Conservation (phyloP, 1,140 invertebrate genomes). For the Caerostris darwini region DNA sequence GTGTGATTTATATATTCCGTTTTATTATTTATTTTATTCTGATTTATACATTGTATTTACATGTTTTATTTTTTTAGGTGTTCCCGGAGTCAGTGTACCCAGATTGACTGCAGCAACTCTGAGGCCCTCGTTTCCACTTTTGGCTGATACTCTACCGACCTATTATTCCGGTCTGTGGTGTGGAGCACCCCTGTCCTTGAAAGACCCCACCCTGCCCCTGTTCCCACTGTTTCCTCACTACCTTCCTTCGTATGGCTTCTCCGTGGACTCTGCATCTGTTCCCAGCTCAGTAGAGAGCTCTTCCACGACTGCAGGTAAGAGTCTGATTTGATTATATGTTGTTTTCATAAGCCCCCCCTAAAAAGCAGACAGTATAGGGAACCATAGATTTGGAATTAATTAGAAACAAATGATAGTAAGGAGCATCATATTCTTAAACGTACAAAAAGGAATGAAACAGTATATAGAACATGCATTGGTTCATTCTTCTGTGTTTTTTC, state of each 20-base stretch:
- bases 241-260: conserved; percentile 69
- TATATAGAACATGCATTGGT: no score
- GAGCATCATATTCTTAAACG: no score
- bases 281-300: conserved; percentile 11
- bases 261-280: conserved; percentile 33
- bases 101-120: conserved; percentile 51
- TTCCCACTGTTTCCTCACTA: conserved; percentile 78
- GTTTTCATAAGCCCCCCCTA: no score
- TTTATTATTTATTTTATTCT: no score
- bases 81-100: conserved; percentile 43
- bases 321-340: no score
- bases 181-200: conserved; percentile 64
- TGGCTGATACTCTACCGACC: conserved; percentile 71
- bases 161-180: conserved; percentile 78
- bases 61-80: background rate
- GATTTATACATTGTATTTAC: background rate
- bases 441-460: no score
- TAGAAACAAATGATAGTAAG: no score
- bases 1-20: no score
- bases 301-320: conserved; percentile 44
- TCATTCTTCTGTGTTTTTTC: no score
- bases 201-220: conserved; percentile 74
- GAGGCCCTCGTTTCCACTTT: conserved; percentile 71
- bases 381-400: no score
- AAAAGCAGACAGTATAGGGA: no score